A percentile compares a stretch with the other conserved stretches of the same genome.
Evolutionary conservation across 2,888 invertebrate species (phyloP).

Genomic region (Lingula anatina): DNA sequence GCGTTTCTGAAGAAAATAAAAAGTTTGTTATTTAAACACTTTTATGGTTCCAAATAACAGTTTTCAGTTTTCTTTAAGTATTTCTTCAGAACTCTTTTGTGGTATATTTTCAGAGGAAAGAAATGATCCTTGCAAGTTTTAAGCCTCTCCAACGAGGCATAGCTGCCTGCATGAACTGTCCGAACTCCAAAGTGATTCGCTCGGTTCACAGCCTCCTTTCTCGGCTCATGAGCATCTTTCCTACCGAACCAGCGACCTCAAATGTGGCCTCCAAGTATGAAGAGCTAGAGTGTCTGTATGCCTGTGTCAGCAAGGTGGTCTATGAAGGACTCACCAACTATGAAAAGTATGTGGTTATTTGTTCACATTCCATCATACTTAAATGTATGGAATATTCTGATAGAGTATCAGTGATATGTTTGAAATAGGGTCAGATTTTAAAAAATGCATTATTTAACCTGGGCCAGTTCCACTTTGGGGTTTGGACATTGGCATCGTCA

Average conservation of each 20-base stretch:
- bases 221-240: constrained; percentile 79
- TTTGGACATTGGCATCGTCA: no score
- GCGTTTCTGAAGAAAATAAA: no score
- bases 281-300: constrained; percentile 84
- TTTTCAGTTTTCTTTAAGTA: not conserved
- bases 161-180: constrained; percentile 80
- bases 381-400: no score
- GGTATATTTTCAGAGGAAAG: constrained; percentile 59
- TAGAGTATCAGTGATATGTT: no score
- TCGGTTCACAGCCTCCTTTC: constrained; percentile 82
- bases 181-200: constrained; percentile 82
- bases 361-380: no score
- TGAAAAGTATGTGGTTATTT: constrained; percentile 73
- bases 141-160: constrained; percentile 85
- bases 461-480: no score
- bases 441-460: no score
- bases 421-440: no score
- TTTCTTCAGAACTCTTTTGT: not conserved
- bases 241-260: constrained; percentile 77
- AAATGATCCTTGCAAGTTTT: constrained; percentile 77
- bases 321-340: constrained; percentile 77
- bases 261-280: constrained; percentile 79
- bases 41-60: no score
- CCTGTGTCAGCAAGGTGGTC: constrained; percentile 72
- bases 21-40: no score